Conservation (phyloP, 2,797 vertebrate genomes). For the Megaceryle alcyon region DNA sequence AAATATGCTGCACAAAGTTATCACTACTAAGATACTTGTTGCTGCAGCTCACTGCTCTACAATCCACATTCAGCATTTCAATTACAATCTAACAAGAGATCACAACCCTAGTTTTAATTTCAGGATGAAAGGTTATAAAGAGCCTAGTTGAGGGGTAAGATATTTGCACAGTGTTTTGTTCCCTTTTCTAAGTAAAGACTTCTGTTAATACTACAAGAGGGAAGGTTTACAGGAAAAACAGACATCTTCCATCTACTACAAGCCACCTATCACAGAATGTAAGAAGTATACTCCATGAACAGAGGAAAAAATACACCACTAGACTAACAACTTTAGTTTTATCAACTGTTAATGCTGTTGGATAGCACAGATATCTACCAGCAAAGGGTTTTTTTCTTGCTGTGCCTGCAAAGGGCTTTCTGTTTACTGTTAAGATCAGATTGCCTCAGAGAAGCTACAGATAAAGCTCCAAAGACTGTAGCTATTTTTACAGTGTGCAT, state of each 20-base stretch:
- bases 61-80: background rate
- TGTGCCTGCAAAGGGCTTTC: background rate
- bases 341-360: background rate
- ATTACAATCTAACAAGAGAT: background rate
- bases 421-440: background rate
- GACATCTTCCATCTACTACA: background rate
- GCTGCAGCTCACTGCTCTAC: background rate
- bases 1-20: background rate
- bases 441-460: background rate
- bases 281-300: background rate
- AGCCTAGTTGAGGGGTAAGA: background rate
- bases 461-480: background rate
- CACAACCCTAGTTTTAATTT: background rate
- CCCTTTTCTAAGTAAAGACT: background rate
- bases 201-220: background rate
- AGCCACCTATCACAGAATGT: background rate
- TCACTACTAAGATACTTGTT: background rate
- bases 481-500: constrained; percentile 18
- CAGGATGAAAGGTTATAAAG: background rate
- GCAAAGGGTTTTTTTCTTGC: background rate
- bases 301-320: background rate
- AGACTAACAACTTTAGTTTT: background rate
- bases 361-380: background rate
- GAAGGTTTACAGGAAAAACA: background rate
- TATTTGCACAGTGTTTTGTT: background rate